A percentile compares a stretch with the other conserved stretches of the same genome.
These are phyloP conservation scores for Eupithecia vulgata DNA, from an alignment of 2,888 invertebrate genomes.

Conservation along the genomic window DNA sequence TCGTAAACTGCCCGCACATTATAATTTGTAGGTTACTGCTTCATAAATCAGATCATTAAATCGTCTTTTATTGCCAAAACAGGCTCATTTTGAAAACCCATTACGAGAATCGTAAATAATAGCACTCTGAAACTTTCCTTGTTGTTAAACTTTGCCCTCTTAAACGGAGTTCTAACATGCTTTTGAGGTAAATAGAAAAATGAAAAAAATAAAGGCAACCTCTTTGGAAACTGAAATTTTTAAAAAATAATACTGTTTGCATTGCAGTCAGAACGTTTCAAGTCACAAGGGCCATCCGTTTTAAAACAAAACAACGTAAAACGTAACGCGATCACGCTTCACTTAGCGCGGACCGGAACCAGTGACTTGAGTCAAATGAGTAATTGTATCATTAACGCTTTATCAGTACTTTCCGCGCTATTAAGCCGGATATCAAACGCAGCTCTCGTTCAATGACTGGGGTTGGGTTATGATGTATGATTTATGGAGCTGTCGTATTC, in stretches of 20 bases:
- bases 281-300: neutral
- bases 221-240: too few species aligned
- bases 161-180: neutral
- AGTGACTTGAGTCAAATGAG: conserved; percentile 44
- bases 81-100: conserved; percentile 49
- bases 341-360: conserved; percentile 37
- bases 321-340: conserved; percentile 38
- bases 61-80: conserved; percentile 46
- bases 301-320: conserved; percentile 35
- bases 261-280: too few species aligned
- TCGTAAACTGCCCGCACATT: conserved; percentile 8
- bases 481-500: conserved; percentile 52
- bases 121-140: conserved; percentile 44
- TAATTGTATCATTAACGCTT: conserved; percentile 45
- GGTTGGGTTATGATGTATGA: conserved; percentile 53
- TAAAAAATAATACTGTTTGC: too few species aligned
- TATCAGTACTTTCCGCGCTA: conserved; percentile 54
- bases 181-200: neutral
- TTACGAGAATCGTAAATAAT: conserved; percentile 54
- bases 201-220: neutral
- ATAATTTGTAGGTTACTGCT: conserved; percentile 28
- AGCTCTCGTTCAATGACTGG: conserved; percentile 47
- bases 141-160: conserved; percentile 17
- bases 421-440: conserved; percentile 62
- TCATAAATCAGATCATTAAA: conserved; percentile 42